Percentiles rank a stretch among this genome's conserved stretches.
phyloP scores from a whole-genome alignment of 2,113 vertebrate species.

The Opisthocomus hoazin region DNA sequence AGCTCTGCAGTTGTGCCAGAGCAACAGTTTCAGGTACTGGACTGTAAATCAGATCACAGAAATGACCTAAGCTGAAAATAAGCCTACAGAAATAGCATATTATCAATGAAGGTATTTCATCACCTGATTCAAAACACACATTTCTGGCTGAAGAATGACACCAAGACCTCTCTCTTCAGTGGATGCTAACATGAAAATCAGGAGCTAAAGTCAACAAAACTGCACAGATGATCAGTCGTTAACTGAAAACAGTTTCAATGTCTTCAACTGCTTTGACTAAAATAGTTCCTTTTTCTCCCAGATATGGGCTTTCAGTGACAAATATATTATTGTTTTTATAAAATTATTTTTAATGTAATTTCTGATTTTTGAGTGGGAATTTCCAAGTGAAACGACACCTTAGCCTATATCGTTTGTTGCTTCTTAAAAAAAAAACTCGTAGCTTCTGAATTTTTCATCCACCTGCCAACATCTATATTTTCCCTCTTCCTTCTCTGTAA shows the following conservation, averaged over 20 bases:
- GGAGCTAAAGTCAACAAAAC: neutral
- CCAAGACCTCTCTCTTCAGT: neutral
- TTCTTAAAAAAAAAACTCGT: rapidly evolving
- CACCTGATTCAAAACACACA: neutral
- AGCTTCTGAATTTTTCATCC: neutral
- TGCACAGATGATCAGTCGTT: neutral
- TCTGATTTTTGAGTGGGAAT: neutral
- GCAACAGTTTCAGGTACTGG: neutral
- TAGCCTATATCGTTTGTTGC: neutral
- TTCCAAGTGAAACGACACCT: neutral
- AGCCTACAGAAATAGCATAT: neutral
- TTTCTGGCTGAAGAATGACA: neutral
- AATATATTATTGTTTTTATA: neutral
- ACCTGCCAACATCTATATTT: neutral
- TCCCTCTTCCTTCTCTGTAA: neutral
- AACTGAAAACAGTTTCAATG: neutral
- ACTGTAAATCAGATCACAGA: neutral
- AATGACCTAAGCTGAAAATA: neutral
- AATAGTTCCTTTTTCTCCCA: neutral
- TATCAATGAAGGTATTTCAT: neutral
- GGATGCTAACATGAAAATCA: neutral
- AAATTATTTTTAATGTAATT: neutral
- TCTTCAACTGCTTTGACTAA: neutral
- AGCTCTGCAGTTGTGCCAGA: neutral
- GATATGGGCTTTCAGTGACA: neutral